Base-by-base conservation (phyloP, 2,888 invertebrate species). In the Argyresthia albistria region DNA sequence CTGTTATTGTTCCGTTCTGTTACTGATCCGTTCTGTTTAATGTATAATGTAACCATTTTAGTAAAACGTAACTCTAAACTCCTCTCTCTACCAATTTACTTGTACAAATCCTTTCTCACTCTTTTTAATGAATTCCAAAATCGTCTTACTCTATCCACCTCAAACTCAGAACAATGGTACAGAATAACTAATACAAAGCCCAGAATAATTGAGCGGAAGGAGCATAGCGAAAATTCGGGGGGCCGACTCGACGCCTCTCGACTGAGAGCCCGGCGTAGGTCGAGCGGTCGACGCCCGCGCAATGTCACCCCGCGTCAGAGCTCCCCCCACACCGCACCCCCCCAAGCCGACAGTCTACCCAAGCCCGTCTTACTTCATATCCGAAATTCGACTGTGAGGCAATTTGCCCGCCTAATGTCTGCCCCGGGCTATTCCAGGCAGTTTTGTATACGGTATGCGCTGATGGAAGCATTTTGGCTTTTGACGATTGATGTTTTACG, bases 271-370 rank as follows among this genome's bases (percentile, higher is more conserved):
- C 60, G 58, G 71, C 74, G 79, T 83, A 84, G 83, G 84, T 84
- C 82, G 81, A 42, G 72, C 70, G 73, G 82, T 84, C 84, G 80
- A 73, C 64, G 83, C 62, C 78, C 86, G 74, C 65, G 67, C 86
- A 83, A 84, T 81, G 86, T 86, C 86, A 84, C 86, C 84, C 77
- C 75, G 76, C 66, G 66, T 64, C 61, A 25, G 68, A 73, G 70
- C 61, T 56, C 61, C 60, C 65, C 61, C 59, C 63, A 57, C 59
- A 50, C 59, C 58, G 54, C 59, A 54, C 59, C 52, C 25, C 35
- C 39, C 49, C 35, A 12, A n/a, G 39, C 52, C 50, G 8, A n/a
- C 42, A 12, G 15, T 46, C 46, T 49, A 35, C 54, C 51, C 25
- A 25, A n/a, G 15, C 39, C 36, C 8, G 25, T 46, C 15, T 46